These are phyloP conservation scores for Amphiura filiformis DNA, from an alignment of 35 echinoderm and acorn worm genomes.

Conservation along the genomic window DNA sequence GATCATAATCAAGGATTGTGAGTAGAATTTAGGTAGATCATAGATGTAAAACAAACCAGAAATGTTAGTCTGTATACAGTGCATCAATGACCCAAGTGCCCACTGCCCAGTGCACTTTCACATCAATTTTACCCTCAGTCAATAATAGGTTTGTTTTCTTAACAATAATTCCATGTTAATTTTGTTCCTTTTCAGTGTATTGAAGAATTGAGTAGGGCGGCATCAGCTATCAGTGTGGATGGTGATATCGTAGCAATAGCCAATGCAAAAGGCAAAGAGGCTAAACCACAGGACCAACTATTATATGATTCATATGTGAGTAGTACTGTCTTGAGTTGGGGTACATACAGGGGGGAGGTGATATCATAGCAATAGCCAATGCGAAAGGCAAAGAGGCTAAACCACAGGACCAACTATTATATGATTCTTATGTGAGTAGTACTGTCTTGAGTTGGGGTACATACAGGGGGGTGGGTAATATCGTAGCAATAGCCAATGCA, in stretches of 20 bases:
- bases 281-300: slow-evolving; percentile 1
- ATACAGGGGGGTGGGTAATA: neutral
- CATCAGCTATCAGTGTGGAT: neutral
- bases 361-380: slow-evolving; percentile 31
- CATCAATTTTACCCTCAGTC: too few species aligned
- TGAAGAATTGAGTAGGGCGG: neutral
- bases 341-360: neutral
- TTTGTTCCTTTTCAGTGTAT: slow-evolving; percentile 2
- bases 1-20: too few species aligned
- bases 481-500: slow-evolving; percentile 20
- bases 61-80: too few species aligned
- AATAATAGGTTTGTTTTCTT: too few species aligned
- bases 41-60: too few species aligned
- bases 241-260: slow-evolving; percentile 29
- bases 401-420: slow-evolving; percentile 5
- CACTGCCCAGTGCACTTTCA: too few species aligned
- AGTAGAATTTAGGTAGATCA: too few species aligned
- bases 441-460: neutral
- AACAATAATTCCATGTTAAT: too few species aligned
- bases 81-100: too few species aligned
- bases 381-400: slow-evolving; percentile 4
- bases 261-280: slow-evolving; percentile 6
- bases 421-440: slow-evolving; percentile 31
- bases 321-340: too few species aligned
- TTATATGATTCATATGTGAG: slow-evolving; percentile 34